Conservation (phyloP, 2,113 vertebrate species). For the Seriola rivoliana region DNA sequence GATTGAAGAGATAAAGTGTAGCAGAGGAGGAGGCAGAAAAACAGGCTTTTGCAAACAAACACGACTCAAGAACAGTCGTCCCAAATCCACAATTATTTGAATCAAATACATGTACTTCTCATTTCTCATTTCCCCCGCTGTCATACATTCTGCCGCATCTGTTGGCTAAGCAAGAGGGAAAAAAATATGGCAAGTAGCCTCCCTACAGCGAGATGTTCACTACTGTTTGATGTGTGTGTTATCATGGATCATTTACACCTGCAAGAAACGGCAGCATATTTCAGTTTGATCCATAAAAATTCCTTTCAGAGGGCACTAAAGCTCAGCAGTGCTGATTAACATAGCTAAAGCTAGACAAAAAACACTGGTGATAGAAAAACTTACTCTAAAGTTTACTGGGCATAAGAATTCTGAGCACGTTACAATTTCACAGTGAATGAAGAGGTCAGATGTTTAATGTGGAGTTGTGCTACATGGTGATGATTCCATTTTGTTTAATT, state of each 20-base stretch:
- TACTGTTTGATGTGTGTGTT: slow-evolving; percentile 56
- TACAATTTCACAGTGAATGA: background rate
- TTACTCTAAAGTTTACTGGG: background rate
- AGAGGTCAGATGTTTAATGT: background rate
- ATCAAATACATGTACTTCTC: slow-evolving; percentile 33
- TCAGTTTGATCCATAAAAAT: slow-evolving; percentile 53
- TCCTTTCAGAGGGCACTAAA: slow-evolving; percentile 11
- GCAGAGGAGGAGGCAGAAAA: slow-evolving; percentile 17
- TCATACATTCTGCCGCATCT: slow-evolving; percentile 37
- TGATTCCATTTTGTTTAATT: too few relatives aligned
- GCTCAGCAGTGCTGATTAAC: slow-evolving; percentile 34
- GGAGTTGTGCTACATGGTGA: background rate
- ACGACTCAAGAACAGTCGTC: background rate
- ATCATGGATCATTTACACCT: slow-evolving; percentile 66
- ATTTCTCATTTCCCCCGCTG: slow-evolving; percentile 49
- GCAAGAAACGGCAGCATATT: slow-evolving; percentile 50
- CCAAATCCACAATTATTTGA: slow-evolving; percentile 47
- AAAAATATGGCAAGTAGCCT: slow-evolving; percentile 11
- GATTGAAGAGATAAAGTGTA: slow-evolving; percentile 19
- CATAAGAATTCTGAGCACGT: background rate
- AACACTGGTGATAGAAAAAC: slow-evolving; percentile 15
- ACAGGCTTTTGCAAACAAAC: slow-evolving; percentile 33
- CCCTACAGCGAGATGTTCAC: slow-evolving; percentile 30
- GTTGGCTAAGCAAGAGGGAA: slow-evolving; percentile 3
- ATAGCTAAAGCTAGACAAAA: slow-evolving; percentile 3